Conservation (phyloP, 2,888 invertebrate species). For the Sesia bembeciformis region DNA sequence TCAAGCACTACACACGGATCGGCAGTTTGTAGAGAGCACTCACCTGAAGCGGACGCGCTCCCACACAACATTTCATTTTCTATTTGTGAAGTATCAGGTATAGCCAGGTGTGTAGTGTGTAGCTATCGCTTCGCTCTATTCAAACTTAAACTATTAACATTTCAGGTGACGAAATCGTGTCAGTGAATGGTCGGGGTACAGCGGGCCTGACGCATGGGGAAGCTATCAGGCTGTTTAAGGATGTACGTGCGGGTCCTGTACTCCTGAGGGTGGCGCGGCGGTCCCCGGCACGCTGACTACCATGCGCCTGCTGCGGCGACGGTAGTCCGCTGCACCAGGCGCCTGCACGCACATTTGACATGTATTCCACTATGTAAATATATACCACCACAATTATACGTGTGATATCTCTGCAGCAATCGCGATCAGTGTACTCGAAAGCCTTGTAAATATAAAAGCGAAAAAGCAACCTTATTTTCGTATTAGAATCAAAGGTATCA, state of each 20-base stretch:
- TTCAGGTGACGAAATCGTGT: constrained; percentile 86
- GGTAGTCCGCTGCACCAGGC: constrained; percentile 47
- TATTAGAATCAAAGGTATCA: no score
- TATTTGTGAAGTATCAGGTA: no score
- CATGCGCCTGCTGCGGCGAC: constrained; percentile 63
- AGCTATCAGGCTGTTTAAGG: constrained; percentile 85
- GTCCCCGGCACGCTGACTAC: constrained; percentile 60
- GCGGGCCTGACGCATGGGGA: constrained; percentile 86
- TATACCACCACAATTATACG: no score
- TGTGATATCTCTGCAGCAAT: constrained; percentile 2
- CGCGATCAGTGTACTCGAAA: no score
- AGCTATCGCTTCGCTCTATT: no score
- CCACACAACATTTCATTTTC: no score
- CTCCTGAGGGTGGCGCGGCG: constrained; percentile 81
- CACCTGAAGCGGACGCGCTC: no score
- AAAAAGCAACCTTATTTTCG: no score
- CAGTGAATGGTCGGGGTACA: constrained; percentile 85
- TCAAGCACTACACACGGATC: no score
- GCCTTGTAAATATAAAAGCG: no score
- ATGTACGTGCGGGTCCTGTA: constrained; percentile 84
- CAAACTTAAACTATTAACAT: constrained; percentile 1
- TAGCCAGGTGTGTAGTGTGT: no score
- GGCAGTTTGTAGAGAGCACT: no score
- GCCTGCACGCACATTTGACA: constrained; percentile 8
- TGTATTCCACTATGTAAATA: not conserved